Conservation (phyloP, 2,888 invertebrate species). For the Furcula furcula region DNA sequence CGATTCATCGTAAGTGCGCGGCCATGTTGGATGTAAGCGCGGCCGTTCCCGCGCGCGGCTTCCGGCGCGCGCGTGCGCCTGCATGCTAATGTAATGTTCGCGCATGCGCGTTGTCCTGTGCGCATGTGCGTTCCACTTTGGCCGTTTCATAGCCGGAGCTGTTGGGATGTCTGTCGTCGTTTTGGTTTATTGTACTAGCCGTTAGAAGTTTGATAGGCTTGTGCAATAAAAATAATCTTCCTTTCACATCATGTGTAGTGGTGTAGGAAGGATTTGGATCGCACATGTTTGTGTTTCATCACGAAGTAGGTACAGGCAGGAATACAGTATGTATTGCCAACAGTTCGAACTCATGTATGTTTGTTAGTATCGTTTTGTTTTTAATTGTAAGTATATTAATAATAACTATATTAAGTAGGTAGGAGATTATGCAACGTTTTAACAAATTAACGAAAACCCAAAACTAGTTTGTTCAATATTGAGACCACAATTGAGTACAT, state of each 20-base stretch:
- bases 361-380: too few relatives aligned
- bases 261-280: too few relatives aligned
- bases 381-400: too few relatives aligned
- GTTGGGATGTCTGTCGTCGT: background rate
- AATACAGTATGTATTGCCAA: too few relatives aligned
- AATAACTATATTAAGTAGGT: too few relatives aligned
- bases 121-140: constrained; percentile 57
- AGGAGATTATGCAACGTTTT: too few relatives aligned
- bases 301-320: too few relatives aligned
- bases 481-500: too few relatives aligned
- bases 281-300: too few relatives aligned
- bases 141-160: constrained; percentile 25
- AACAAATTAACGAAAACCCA: too few relatives aligned
- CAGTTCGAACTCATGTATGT: too few relatives aligned
- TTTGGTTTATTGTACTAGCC: background rate
- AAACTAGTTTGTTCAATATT: too few relatives aligned
- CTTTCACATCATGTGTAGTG: background rate
- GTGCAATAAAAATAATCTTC: background rate
- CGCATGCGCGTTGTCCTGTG: constrained; percentile 58
- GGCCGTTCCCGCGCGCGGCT: constrained; percentile 72
- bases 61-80: constrained; percentile 72
- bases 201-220: background rate
- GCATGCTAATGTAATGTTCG: constrained; percentile 80
- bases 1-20: constrained; percentile 71
- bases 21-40: constrained; percentile 75